A percentile compares a stretch with the other conserved stretches of the same genome.
phyloP scores from a whole-genome alignment of 2,797 vertebrate species.

The Pelochelys cantorii region DNA sequence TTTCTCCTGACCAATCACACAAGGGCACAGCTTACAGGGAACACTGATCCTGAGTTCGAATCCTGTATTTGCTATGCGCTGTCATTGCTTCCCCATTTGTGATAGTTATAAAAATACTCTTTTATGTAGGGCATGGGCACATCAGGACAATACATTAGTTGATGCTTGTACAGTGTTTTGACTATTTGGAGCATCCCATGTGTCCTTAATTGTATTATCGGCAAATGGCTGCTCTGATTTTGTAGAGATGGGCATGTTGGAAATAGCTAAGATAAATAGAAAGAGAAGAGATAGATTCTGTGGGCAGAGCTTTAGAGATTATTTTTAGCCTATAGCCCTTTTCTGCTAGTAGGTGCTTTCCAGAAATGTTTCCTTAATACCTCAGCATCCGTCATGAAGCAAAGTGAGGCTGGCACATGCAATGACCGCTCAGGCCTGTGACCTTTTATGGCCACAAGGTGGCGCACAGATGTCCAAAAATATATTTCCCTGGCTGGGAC shows the following conservation, averaged over 20 bases:
- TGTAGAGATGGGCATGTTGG: rapidly evolving
- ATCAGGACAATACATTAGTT: not conserved
- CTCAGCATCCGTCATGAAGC: not conserved
- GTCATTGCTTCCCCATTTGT: rapidly evolving
- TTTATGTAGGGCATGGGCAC: rapidly evolving
- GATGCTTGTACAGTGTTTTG: not conserved
- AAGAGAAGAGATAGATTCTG: not conserved
- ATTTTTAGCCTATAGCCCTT: not conserved
- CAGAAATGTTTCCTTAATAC: not conserved
- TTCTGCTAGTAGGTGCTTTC: not conserved
- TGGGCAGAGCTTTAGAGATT: not conserved
- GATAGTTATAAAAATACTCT: rapidly evolving
- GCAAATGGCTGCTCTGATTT: rapidly evolving
- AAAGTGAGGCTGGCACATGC: not conserved
- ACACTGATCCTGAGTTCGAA: rapidly evolving
- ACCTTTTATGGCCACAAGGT: conserved; percentile 69
- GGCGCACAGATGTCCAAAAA: conserved; percentile 72
- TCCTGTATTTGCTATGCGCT: rapidly evolving
- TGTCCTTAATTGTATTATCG: rapidly evolving
- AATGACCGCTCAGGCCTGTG: not conserved
- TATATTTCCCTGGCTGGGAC: not conserved
- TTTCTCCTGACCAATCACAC: no score
- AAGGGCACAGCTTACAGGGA: no score
- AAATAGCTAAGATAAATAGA: rapidly evolving
- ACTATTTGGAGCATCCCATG: rapidly evolving